These are phyloP conservation scores for Porites lutea DNA, from an alignment of 64 coral and sea anemone species.

Conservation along the genomic window DNA sequence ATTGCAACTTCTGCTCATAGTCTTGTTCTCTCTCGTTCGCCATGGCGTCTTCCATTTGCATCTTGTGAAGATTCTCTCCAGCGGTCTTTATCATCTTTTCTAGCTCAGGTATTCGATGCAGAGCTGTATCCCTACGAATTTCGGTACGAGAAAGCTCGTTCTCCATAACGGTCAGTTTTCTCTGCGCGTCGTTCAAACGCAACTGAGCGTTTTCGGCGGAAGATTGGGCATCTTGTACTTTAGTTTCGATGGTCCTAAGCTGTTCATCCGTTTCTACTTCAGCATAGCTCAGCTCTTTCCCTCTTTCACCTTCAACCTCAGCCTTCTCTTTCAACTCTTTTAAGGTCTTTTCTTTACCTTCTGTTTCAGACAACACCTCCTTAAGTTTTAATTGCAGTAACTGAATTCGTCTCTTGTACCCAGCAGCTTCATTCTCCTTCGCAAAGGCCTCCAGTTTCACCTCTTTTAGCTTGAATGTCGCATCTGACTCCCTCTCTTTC, in stretches of 20 bases:
- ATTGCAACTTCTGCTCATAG: constrained; percentile 44
- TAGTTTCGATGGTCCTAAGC: not conserved
- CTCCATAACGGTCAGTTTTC: constrained; percentile 57
- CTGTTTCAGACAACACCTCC: not conserved
- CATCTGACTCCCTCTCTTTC: constrained; percentile 43
- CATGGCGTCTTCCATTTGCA: constrained; percentile 39
- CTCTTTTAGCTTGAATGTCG: not conserved
- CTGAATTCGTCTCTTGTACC: constrained; percentile 13
- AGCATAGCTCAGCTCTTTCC: constrained; percentile 43
- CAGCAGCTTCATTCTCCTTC: constrained; percentile 45
- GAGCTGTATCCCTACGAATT: constrained; percentile 41
- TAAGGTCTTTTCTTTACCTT: constrained; percentile 16
- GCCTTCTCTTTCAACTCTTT: not conserved
- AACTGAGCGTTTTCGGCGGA: constrained; percentile 11
- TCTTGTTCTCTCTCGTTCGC: constrained; percentile 52
- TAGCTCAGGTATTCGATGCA: constrained; percentile 8
- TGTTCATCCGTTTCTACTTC: constrained; percentile 64
- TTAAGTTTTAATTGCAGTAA: constrained; percentile 19
- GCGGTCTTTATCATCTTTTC: constrained; percentile 45
- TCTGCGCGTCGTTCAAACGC: constrained; percentile 45
- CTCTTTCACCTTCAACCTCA: constrained; percentile 29
- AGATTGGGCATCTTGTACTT: constrained; percentile 13
- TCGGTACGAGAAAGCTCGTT: constrained; percentile 22
- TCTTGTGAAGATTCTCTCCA: constrained; percentile 64
- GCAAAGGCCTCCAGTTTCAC: not conserved